Base-by-base conservation (phyloP, 92 coral and sea anemone species). In the Epizoanthus illoricatus region DNA sequence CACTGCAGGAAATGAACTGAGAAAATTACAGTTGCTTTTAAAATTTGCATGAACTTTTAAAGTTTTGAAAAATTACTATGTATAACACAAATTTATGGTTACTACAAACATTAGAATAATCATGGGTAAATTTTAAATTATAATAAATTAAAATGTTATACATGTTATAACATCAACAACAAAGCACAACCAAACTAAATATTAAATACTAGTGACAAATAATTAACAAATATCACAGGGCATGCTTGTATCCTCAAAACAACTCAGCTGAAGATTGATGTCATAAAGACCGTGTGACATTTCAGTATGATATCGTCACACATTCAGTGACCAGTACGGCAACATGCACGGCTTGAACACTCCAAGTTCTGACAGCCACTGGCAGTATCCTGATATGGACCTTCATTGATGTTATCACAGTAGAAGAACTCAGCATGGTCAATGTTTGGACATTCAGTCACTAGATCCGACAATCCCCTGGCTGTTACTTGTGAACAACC, bases 321-420 rank as follows among this genome's bases (percentile, higher is more conserved):
- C 62, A 66, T 20, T 75, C 62, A 88, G 60, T 85, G 87, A 5
- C 92, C 98, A 64, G 94, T 81, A 36, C 99, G 93, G 61, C 99
- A 96, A 69, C 99, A 96, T 9, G 93, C 96, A 61, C 99, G 89
- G 63, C 87, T 86, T 13, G 94, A 86, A 54, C 99, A 93, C 59
- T 91, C 92, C 85, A 96, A 80, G 75, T 96, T 96, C 86, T 96
- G 99, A 78, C 99, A 96, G 17, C 99, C 99, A 91, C 99, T 96
- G 11, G 99, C 99, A 17, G 99, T 96, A 49, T 96, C 98, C 47
- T 91, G 98, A 64, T 92, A 96, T 19, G 99, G 99, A 5, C 99
- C 99, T 81, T 91, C 98, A 18, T 90, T 86, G 65, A 96, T 96
- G 80, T 96, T 96, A 69, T 96, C 99, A 90, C 99, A 96, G 87